Evolutionary conservation across 2,888 invertebrate species (phyloP).

Genomic region (Pristionchus fissidentatus): DNA sequence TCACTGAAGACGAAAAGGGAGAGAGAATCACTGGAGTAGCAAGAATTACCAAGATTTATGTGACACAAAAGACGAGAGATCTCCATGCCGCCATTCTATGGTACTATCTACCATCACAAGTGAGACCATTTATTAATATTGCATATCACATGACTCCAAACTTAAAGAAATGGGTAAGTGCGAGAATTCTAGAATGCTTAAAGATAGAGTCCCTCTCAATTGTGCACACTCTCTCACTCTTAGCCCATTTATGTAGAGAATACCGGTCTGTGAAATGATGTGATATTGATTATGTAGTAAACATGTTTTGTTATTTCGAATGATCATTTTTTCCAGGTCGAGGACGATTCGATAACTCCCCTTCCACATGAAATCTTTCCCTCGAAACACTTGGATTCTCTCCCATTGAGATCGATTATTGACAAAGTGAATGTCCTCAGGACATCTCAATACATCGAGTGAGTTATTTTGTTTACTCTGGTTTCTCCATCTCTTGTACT

Average conservation of each 20-base stretch:
- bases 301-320: too few species aligned
- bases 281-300: too few species aligned
- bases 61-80: neutral
- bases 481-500: neutral
- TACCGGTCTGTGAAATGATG: too few species aligned
- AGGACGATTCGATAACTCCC: neutral
- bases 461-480: neutral
- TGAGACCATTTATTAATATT: neutral
- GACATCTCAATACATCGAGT: conserved; percentile 19
- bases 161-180: too few species aligned
- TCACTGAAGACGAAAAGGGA: conserved; percentile 35
- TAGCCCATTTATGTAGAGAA: too few species aligned
- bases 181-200: neutral
- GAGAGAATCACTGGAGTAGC: conserved; percentile 15
- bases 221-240: too few species aligned
- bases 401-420: conserved; percentile 1
- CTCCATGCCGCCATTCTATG: conserved; percentile 5
- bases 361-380: conserved; percentile 23
- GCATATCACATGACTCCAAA: too few species aligned
- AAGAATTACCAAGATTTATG: conserved; percentile 3
- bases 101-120: conserved; percentile 43
- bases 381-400: conserved; percentile 19
- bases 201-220: too few species aligned
- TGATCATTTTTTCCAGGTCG: neutral
- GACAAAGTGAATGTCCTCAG: conserved; percentile 24